Conservation (phyloP, 2,888 invertebrate species). For the Colostygia pectinataria region DNA sequence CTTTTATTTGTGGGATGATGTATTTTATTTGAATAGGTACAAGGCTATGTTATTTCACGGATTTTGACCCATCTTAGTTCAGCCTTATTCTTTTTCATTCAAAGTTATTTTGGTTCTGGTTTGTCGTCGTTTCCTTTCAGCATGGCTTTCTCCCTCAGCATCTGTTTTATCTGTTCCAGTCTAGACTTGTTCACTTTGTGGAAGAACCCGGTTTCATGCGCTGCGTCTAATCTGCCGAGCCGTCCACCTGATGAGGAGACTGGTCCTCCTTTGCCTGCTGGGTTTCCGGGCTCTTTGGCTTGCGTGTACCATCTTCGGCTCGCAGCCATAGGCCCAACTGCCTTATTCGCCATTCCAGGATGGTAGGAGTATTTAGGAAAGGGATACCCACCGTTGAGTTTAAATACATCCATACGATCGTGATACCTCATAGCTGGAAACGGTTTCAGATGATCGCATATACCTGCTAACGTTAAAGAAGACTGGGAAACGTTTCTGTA, state of each 20-base stretch:
- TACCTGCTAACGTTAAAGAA: not conserved
- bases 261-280: slow-evolving; percentile 9
- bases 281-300: slow-evolving; percentile 7
- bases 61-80: not conserved
- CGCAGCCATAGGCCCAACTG: not conserved
- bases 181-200: slow-evolving; percentile 23
- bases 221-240: slow-evolving; percentile 16
- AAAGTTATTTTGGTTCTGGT: too few relatives aligned
- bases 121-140: not conserved
- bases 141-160: slow-evolving; percentile 14
- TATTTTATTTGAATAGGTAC: too few relatives aligned
- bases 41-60: not conserved
- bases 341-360: not conserved
- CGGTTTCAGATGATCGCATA: not conserved
- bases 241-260: slow-evolving; percentile 18
- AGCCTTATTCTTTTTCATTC: not conserved
- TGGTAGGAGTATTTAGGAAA: not conserved
- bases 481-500: slow-evolving; percentile 5
- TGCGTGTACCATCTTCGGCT: slow-evolving; percentile 30
- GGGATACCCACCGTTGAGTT: not conserved
- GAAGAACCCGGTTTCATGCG: slow-evolving; percentile 26
- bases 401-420: not conserved
- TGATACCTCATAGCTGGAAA: not conserved
- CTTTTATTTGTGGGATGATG: too few relatives aligned
- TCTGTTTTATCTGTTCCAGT: slow-evolving; percentile 24